Conservation (phyloP, 2,888 invertebrate genomes). For the Linnaemya vulpina region DNA sequence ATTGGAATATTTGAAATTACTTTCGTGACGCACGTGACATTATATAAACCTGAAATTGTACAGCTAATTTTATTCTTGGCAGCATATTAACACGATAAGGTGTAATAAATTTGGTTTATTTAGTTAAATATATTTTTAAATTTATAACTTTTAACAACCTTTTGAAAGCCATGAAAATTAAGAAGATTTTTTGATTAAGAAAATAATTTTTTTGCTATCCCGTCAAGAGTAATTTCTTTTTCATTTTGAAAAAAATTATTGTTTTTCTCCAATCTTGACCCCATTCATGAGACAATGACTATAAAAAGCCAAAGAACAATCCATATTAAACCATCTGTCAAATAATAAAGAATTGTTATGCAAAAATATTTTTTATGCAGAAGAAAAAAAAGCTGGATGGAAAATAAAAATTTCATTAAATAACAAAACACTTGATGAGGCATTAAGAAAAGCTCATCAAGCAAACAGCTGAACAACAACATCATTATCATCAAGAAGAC, state of each 20-base stretch:
- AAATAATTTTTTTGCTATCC: neutral
- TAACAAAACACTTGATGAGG: constrained; percentile 73
- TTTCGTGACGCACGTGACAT: too few species aligned
- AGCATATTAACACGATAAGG: too few species aligned
- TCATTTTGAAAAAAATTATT: neutral
- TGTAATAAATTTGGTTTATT: too few species aligned
- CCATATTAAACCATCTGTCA: constrained; percentile 43
- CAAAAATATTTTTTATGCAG: constrained; percentile 32
- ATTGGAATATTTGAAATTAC: too few species aligned
- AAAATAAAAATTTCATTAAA: constrained; percentile 65
- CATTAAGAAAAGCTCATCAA: constrained; percentile 69
- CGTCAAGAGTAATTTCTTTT: neutral
- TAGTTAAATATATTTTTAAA: neutral
- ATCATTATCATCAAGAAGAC: constrained; percentile 13
- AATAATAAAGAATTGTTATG: constrained; percentile 63
- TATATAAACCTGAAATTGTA: too few species aligned
- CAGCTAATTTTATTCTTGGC: too few species aligned
- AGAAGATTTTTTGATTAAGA: neutral
- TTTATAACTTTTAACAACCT: neutral
- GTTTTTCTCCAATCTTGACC: constrained; percentile 41
- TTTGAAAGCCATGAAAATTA: neutral
- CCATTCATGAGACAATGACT: constrained; percentile 34
- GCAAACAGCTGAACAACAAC: constrained; percentile 24
- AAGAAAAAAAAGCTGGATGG: neutral
- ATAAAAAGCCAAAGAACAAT: constrained; percentile 24